Conservation (phyloP, 2,113 vertebrate genomes). For the Ophthalmolycus amberensis region DNA sequence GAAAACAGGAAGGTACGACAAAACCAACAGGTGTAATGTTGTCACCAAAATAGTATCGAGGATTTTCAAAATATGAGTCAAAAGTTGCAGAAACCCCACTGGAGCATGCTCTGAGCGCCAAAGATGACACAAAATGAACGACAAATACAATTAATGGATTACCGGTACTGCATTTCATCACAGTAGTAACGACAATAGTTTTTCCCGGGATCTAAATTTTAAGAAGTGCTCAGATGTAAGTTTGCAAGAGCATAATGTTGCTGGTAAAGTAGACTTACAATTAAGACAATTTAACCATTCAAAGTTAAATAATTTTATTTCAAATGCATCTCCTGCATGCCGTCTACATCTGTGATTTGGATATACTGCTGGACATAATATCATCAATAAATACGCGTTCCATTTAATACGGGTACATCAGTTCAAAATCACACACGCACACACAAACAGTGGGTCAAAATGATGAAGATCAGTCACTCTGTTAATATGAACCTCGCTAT, state of each 20-base stretch:
- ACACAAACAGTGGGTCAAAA: conserved; percentile 15
- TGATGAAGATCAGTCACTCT: not conserved
- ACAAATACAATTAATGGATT: not conserved
- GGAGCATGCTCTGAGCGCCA: not conserved
- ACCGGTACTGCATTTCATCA: not conserved
- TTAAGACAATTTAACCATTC: not conserved
- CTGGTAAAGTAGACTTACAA: not conserved
- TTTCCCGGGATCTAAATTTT: not conserved
- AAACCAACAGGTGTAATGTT: not conserved
- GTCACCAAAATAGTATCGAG: not conserved
- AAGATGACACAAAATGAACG: not conserved
- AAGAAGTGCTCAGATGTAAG: not conserved
- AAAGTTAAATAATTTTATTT: not conserved
- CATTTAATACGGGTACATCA: not conserved
- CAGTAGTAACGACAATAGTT: not conserved
- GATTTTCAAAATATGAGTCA: conserved; percentile 25
- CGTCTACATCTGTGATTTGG: not conserved
- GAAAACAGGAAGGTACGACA: conserved; percentile 64
- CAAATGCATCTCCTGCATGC: not conserved
- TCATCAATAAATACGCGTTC: not conserved
- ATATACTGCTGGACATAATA: not conserved
- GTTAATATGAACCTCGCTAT: not conserved
- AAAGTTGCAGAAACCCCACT: not conserved
- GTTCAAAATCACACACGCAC: not conserved
- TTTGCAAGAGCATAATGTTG: not conserved